Percentiles rank a stretch among this genome's conserved stretches.
These are phyloP conservation scores for Argynnis bischoffii DNA, from an alignment of 2,888 invertebrate species.

Conservation along the genomic window DNA sequence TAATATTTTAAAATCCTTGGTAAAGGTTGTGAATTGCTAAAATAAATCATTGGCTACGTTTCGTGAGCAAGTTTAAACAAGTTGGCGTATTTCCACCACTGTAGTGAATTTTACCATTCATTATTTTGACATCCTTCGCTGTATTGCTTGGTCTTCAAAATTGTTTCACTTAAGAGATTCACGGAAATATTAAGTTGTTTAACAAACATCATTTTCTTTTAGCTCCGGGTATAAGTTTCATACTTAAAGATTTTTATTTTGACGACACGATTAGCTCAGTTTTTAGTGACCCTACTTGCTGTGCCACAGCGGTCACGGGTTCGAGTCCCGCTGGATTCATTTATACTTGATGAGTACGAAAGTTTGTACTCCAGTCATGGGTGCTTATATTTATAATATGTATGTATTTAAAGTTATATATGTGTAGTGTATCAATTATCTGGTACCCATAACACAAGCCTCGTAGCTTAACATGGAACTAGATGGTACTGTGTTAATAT, in stretches of 20 bases:
- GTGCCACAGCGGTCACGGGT: too few species aligned
- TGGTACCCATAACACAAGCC: too few species aligned
- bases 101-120: constrained; percentile 22
- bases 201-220: not conserved
- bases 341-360: too few species aligned
- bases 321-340: not conserved
- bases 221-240: not conserved
- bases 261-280: too few species aligned
- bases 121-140: constrained; percentile 24
- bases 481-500: too few species aligned
- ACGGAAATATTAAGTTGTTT: not conserved
- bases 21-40: constrained; percentile 22
- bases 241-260: not conserved
- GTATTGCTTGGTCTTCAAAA: constrained; percentile 7
- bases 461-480: too few species aligned
- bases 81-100: constrained; percentile 25
- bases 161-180: not conserved
- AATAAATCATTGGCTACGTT: constrained; percentile 29
- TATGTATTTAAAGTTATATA: too few species aligned
- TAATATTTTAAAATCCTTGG: constrained; percentile 16
- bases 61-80: constrained; percentile 30
- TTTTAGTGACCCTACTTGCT: too few species aligned
- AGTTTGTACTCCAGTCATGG: too few species aligned
- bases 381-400: too few species aligned
- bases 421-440: too few species aligned